These are phyloP conservation scores for Spermophilus dauricus DNA, from an alignment of 2,113 vertebrate species.

Conservation along the genomic window DNA sequence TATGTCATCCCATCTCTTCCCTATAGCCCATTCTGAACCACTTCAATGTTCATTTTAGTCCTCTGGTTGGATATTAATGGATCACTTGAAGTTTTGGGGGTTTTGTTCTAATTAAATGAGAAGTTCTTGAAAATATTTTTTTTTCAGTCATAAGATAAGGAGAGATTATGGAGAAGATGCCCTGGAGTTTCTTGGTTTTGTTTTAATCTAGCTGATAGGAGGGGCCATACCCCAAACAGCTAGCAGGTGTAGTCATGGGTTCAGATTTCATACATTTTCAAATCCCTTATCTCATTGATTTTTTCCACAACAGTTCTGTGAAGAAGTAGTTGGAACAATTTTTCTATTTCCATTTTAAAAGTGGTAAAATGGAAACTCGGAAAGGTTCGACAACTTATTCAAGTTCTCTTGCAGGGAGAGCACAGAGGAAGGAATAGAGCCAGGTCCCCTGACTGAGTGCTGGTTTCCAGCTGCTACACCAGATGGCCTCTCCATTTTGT, in stretches of 20 bases:
- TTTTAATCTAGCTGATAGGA: background rate
- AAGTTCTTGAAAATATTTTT: conserved; percentile 41
- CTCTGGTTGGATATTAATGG: background rate
- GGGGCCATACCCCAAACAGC: background rate
- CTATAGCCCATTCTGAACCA: background rate
- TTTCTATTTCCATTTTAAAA: background rate
- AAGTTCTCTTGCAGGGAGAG: background rate
- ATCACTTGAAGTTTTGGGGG: background rate
- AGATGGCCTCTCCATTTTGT: rapidly evolving
- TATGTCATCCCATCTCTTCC: background rate
- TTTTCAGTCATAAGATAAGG: conserved; percentile 14
- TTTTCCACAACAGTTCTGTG: background rate
- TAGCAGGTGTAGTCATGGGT: background rate
- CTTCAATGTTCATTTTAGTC: background rate
- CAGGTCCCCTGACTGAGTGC: rapidly evolving
- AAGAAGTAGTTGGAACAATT: background rate
- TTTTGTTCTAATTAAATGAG: background rate
- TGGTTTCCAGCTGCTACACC: rapidly evolving
- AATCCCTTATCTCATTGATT: background rate
- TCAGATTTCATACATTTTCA: background rate
- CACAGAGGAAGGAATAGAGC: background rate
- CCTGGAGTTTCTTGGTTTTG: background rate
- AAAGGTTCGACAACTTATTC: background rate
- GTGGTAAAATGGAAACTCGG: background rate
- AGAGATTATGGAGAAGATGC: background rate